Evolutionary conservation across 2,888 invertebrate genomes (phyloP), one percentile per base, ranked within the genome.

Genomic region (Entomobrya multifasciata): DNA sequence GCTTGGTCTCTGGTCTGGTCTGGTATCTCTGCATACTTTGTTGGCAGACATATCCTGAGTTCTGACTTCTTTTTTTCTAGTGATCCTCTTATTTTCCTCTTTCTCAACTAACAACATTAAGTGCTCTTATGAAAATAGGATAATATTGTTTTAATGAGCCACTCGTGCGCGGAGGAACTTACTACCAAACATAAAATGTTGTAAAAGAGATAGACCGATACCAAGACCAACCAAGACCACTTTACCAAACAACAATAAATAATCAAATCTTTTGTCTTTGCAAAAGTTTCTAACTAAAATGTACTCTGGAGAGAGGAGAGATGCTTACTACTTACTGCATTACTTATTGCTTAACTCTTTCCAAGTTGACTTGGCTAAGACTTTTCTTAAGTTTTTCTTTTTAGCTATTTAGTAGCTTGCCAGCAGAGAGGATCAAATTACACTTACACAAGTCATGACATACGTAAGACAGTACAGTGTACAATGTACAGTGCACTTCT

Each of bases 71-170:
- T 0, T 36, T 30, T 36, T 65, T 60, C 22, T 25, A 10, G 13
- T 25, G 25, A 60, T 36, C 36, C 60, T 67, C 13, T 30, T 36
- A 22, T 65, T 67, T 41, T 67, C 67, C 8, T 20, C 25, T 52
- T 52, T 17, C 17, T 52, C 1, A 6, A 36, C 17, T 65, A 52
- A 72, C 49, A 55, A 70, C 78, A 85, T 85, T 85, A 85, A 85
- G 85, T 78, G 85, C 78, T 84, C 77, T 84, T 77, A 67, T 78
- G 78, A 85, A 85, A 85, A 78, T 70, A 85, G 79, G 86, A 86
- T 86, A 86, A 86, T 86, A 86, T 86, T 86, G 86, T 86, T 86
- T 85, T 86, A 86, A 86, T 86, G 86, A 86, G 80, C 76, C 74
- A 86, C 86, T 81, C 86, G 86, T 86, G 86, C 86, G 74, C 74